Percentiles rank a stretch among this genome's conserved stretches.
Conservation (phyloP, 1,140 invertebrate genomes). For the Habropoda laboriosa region DNA sequence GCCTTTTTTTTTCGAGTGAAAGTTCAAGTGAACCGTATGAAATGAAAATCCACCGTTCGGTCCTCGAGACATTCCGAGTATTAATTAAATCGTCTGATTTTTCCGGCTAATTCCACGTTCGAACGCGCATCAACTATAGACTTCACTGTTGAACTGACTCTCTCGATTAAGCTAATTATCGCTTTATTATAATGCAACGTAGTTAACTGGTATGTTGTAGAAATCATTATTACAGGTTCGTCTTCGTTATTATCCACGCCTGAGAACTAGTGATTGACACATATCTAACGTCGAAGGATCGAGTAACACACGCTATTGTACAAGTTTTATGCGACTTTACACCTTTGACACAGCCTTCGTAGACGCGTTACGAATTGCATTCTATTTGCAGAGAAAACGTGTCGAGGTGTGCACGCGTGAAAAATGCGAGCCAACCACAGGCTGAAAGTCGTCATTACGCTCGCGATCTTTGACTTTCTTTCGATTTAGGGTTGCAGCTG, state of each 20-base stretch:
- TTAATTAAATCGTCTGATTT: background rate
- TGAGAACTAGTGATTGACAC: too few relatives aligned
- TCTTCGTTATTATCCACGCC: too few relatives aligned
- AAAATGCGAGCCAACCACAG: background rate
- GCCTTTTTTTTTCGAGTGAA: constrained; percentile 26
- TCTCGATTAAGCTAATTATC: too few relatives aligned
- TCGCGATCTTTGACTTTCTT: constrained; percentile 59
- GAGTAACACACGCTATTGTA: too few relatives aligned
- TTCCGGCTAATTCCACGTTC: background rate
- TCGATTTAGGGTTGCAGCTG: constrained; percentile 57
- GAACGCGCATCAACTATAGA: background rate
- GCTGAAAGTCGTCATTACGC: constrained; percentile 35
- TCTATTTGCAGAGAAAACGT: background rate
- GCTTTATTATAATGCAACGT: too few relatives aligned
- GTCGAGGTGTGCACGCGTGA: background rate
- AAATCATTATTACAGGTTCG: too few relatives aligned
- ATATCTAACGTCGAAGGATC: too few relatives aligned
- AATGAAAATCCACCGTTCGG: background rate
- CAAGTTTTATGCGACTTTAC: background rate
- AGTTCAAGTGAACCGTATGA: background rate
- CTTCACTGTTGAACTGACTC: too few relatives aligned
- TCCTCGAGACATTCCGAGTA: too few relatives aligned
- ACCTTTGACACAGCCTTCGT: too few relatives aligned
- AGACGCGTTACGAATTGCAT: background rate
- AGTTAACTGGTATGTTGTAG: too few relatives aligned